Conservation (phyloP, 35 echinoderm and acorn worm genomes). For the Nesometra sesokonis region DNA sequence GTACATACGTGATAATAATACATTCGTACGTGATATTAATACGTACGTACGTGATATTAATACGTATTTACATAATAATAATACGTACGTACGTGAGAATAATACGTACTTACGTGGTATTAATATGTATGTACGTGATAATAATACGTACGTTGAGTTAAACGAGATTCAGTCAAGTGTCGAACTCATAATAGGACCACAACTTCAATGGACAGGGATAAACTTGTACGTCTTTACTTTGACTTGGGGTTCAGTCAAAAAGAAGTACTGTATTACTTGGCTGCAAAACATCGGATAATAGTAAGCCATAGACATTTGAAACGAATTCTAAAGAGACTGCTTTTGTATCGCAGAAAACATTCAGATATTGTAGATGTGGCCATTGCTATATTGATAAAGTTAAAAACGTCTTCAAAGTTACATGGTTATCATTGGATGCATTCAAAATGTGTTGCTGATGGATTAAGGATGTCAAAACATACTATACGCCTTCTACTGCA, state of each 20-base stretch:
- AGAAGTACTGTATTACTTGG: conserved; percentile 13
- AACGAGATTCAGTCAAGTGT: neutral
- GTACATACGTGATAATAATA: neutral
- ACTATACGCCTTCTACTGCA: neutral
- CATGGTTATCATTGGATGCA: neutral
- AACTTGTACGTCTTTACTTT: conserved; percentile 19
- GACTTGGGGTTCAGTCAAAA: conserved; percentile 10
- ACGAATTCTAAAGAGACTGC: conserved; percentile 1
- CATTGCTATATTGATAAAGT: neutral
- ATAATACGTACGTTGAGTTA: neutral
- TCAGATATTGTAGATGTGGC: conserved; percentile 7
- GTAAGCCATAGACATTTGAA: conserved; percentile 8
- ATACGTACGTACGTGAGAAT: neutral
- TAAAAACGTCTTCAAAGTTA: conserved; percentile 11
- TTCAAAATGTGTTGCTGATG: neutral
- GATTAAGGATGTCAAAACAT: neutral
- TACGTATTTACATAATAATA: too few species aligned
- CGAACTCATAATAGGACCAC: neutral
- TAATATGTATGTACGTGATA: neutral
- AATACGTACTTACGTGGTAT: neutral
- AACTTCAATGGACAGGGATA: neutral
- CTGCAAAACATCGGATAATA: conserved; percentile 13
- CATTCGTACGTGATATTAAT: too few species aligned
- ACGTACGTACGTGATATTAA: neutral
- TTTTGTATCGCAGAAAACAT: conserved; percentile 1